Base-by-base conservation (phyloP, 1,140 invertebrate species). In the Vollenhovia emeryi region DNA sequence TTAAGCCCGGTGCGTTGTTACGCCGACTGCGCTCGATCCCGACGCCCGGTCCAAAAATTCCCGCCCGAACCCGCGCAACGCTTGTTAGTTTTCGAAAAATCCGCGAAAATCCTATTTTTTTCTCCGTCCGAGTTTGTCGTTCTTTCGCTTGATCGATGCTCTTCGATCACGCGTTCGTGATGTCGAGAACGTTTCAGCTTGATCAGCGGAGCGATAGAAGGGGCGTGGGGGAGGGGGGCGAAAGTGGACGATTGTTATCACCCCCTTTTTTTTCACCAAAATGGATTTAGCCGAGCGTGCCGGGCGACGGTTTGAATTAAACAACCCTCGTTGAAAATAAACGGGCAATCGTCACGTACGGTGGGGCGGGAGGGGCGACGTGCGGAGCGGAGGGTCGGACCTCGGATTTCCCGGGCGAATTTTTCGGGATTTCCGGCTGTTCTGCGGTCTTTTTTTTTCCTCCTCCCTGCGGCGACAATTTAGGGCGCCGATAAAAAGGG, bases 291-390 rank as follows among this genome's bases (percentile, higher is more conserved):
- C n/a, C 50, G 78, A 43, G 24, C 78, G 66, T 82, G 78, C 66
- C 78, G 78, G 33, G 48, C 21, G 78, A 80, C 36, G 50, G 78
- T 59, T 71, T 71, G 78, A 82, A 82, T 82, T 82, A 82, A 82
- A 82, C 66, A 82, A n/a, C 66, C 36, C 66, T 73, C 78, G 78
- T 82, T 71, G 78, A 57, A 71, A 82, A 82, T 82, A 82, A 82
- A 82, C 78, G 78, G 78, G 66, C 78, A 82, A 82, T 82, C 78
- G 78, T 82, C 78, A 73, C 78, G 78, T 73, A 57, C 33, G 62
- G 48, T 21, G 11, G 9, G 27, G 55, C 11, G 27, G 11, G 21
- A 50, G 48, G 40, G 30, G 60, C 43, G 64, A 73, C 50, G 66
- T 45, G 45, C 13, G n/a, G 78, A 45, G 33, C 59, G n/a, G 7